Percentiles rank a stretch among this genome's conserved stretches.
phyloP scores from a whole-genome alignment of 2,888 invertebrate genomes.

The Phyllotreta striolata region DNA sequence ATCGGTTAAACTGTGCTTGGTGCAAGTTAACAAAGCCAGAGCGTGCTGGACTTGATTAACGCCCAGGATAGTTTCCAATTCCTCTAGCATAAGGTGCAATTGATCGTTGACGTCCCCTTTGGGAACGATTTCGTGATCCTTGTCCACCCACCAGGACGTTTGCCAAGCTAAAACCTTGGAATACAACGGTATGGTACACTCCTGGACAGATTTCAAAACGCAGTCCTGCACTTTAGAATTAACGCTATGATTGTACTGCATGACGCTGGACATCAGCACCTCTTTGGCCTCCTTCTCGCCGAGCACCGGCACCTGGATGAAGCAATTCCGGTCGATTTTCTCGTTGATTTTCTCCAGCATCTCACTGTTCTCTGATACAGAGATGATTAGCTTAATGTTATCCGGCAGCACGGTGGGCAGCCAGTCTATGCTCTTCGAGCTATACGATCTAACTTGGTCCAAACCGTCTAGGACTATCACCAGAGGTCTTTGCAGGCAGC shows the following conservation, averaged over 20 bases:
- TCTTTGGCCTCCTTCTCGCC: slow-evolving; percentile 64
- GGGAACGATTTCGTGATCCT: slow-evolving; percentile 65
- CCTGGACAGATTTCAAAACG: slow-evolving; percentile 67
- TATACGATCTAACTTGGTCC: slow-evolving; percentile 68
- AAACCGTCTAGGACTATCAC: slow-evolving; percentile 81
- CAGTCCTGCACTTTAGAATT: slow-evolving; percentile 68
- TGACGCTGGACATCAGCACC: slow-evolving; percentile 65
- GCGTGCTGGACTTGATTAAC: slow-evolving; percentile 71
- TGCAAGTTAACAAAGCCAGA: slow-evolving; percentile 76
- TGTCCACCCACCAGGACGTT: slow-evolving; percentile 68
- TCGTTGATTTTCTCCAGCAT: slow-evolving; percentile 59
- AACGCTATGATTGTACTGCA: slow-evolving; percentile 69
- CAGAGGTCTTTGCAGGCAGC: slow-evolving; percentile 67
- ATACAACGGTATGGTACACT: slow-evolving; percentile 74
- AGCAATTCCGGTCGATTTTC: slow-evolving; percentile 53
- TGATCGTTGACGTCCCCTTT: slow-evolving; percentile 69
- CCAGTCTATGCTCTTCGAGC: slow-evolving; percentile 75
- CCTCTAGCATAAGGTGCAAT: slow-evolving; percentile 72
- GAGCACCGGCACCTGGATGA: slow-evolving; percentile 63
- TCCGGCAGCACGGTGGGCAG: slow-evolving; percentile 76
- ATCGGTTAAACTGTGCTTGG: slow-evolving; percentile 81
- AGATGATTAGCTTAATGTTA: slow-evolving; percentile 79
- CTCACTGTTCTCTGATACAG: slow-evolving; percentile 67
- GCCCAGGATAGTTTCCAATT: slow-evolving; percentile 73
- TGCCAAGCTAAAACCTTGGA: slow-evolving; percentile 73